Percentiles rank a stretch among this genome's conserved stretches.
Evolutionary conservation across 2,113 vertebrate genomes (phyloP).

Genomic region (Ariopsis seemanni): DNA sequence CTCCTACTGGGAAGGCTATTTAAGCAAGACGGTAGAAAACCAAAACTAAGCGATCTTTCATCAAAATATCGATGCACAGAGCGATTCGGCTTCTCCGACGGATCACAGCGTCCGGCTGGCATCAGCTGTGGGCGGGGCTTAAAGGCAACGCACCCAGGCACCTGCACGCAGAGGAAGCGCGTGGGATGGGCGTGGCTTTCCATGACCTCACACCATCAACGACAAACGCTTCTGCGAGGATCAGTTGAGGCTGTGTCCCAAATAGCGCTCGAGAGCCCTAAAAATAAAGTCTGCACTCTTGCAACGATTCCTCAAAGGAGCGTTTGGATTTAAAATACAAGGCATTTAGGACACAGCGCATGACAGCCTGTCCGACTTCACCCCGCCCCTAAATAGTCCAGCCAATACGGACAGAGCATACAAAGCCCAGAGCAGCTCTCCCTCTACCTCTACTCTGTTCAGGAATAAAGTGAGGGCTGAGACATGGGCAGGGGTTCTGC

Average conservation of each 20-base stretch:
- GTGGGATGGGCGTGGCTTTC: conserved; percentile 52
- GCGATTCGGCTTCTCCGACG: conserved; percentile 32
- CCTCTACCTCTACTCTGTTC: too few species aligned
- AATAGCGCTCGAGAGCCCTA: neutral
- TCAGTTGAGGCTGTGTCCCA: neutral
- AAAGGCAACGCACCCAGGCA: conserved; percentile 53
- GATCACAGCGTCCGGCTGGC: conserved; percentile 60
- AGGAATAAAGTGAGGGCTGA: neutral
- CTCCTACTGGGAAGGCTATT: conserved; percentile 11
- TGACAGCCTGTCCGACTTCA: neutral
- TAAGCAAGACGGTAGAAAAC: neutral
- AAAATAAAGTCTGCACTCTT: neutral
- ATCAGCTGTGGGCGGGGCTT: conserved; percentile 61
- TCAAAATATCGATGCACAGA: neutral
- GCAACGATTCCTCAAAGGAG: neutral
- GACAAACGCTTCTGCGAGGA: neutral
- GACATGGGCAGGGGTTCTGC: neutral
- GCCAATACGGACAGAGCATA: neutral
- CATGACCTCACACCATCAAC: neutral
- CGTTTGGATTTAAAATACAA: neutral
- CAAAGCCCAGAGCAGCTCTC: neutral
- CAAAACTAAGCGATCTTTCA: neutral
- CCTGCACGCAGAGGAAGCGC: conserved; percentile 63
- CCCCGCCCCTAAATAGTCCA: neutral
- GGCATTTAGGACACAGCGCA: neutral